phyloP scores from a whole-genome alignment of 2,888 invertebrate genomes.

The Erpobdella octoculata region DNA sequence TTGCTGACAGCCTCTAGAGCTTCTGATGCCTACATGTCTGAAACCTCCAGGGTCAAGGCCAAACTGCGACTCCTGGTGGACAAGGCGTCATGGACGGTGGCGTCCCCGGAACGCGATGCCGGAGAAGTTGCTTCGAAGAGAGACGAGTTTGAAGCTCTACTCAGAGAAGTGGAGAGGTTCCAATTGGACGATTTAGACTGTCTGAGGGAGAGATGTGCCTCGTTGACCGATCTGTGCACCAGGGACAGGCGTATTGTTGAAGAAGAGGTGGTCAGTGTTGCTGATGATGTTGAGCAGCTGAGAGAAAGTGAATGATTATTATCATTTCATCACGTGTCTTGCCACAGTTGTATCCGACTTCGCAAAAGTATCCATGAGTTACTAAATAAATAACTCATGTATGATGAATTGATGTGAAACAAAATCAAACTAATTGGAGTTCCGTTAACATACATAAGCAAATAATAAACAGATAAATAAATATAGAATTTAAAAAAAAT shows the following conservation, averaged over 20 bases:
- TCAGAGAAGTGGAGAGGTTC: background rate
- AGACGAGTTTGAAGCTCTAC: constrained; percentile 9
- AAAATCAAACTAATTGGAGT: too few relatives aligned
- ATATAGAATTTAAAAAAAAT: too few relatives aligned
- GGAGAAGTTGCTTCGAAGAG: constrained; percentile 15
- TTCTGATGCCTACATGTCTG: background rate
- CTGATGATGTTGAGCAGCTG: background rate
- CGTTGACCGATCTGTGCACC: constrained; percentile 18
- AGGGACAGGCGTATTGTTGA: constrained; percentile 10
- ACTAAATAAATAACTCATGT: too few relatives aligned
- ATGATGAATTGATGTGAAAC: too few relatives aligned
- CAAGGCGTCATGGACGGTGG: constrained; percentile 23
- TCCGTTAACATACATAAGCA: too few relatives aligned
- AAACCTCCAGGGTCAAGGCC: background rate
- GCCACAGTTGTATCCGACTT: too few relatives aligned
- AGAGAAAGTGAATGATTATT: background rate
- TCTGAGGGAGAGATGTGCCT: constrained; percentile 1
- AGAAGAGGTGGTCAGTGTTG: background rate
- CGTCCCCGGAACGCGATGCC: background rate
- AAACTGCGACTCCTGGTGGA: constrained; percentile 16
- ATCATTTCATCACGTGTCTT: too few relatives aligned
- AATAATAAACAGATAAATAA: too few relatives aligned
- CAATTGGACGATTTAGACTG: constrained; percentile 2
- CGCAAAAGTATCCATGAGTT: too few relatives aligned
- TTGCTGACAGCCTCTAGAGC: background rate